phyloP scores from a whole-genome alignment of 2,797 vertebrate genomes.

The Rhinatrema bivittatum region DNA sequence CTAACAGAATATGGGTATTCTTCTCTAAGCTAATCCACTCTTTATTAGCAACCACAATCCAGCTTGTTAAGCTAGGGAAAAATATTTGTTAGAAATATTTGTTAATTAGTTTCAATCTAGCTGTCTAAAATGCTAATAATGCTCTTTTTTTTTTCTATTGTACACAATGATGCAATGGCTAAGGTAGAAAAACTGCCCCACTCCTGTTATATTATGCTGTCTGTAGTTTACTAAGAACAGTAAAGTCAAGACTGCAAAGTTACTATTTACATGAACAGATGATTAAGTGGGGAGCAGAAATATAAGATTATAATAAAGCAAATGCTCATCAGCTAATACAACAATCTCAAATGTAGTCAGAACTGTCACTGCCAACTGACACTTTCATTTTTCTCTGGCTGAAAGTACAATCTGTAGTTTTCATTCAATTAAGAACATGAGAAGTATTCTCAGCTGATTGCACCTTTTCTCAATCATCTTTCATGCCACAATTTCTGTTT shows the following conservation, averaged over 20 bases:
- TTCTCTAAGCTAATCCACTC: not conserved
- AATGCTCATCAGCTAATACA: not conserved
- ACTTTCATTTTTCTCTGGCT: not conserved
- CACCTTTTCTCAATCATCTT: no score
- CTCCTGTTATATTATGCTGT: not conserved
- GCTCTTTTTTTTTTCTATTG: no score
- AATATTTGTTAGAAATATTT: not conserved
- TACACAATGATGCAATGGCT: no score
- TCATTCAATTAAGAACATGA: no score
- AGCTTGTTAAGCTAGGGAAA: not conserved
- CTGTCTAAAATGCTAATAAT: no score
- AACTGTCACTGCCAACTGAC: not conserved
- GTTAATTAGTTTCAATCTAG: not conserved
- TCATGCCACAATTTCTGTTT: no score
- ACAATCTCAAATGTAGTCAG: not conserved
- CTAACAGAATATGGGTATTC: not conserved
- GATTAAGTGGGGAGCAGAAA: not conserved
- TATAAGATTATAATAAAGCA: not conserved
- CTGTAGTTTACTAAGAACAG: not conserved
- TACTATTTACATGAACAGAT: not conserved
- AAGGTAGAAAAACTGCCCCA: not conserved
- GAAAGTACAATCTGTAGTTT: not conserved
- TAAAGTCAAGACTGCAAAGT: not conserved
- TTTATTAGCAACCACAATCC: no score
- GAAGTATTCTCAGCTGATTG: no score